Evolutionary conservation across 1,140 invertebrate species (phyloP), one percentile per base, ranked within the genome.

Genomic region (Drosophila novamexicana): DNA sequence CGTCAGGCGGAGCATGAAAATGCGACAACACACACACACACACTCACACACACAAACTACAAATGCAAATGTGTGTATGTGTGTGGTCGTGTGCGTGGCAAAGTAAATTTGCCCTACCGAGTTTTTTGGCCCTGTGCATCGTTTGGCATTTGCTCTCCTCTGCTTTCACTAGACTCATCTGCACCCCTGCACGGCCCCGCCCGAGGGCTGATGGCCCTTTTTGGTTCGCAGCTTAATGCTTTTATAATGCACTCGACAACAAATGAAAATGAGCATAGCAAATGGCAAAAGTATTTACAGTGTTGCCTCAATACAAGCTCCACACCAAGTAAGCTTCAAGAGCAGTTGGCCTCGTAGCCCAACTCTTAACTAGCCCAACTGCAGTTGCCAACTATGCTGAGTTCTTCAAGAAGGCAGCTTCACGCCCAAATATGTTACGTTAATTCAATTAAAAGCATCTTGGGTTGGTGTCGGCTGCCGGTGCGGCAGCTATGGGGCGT

Each of bases 1-100:
- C 84, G 80, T 88, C 84, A 88, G 83, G 52, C 83, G 77, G 63
- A 88, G 83, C 84, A 88, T 88, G 83, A 84, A 84, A 88, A 77
- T 83, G 83, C 71, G 67, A 68, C 62, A 66, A 62, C 70, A 47
- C 39, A 73, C 47, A 68, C 50, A 74, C 42, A 49, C n/a, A 70
- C 34, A 64, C 6, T 54, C 39, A 50, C 50, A 54, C 37, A 42
- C 16, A 57, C n/a, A 57, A 61, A 59, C 58, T 64, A 42, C 36
- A 29, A 18, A 29, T 49, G 36, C 29, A 39, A 47, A 36, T 47
- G 65, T 57, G 44, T 59, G 47, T 74, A 37, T 62, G 9, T 56
- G 40, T 66, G 58, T 22, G 22, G 2, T 22, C 22, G 22, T 65
- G 62, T 75, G 18, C 50, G 63, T 68, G 67, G 70, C 81, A 84